Evolutionary conservation across 2,888 invertebrate species (phyloP).

Genomic region (Diaperis boleti): DNA sequence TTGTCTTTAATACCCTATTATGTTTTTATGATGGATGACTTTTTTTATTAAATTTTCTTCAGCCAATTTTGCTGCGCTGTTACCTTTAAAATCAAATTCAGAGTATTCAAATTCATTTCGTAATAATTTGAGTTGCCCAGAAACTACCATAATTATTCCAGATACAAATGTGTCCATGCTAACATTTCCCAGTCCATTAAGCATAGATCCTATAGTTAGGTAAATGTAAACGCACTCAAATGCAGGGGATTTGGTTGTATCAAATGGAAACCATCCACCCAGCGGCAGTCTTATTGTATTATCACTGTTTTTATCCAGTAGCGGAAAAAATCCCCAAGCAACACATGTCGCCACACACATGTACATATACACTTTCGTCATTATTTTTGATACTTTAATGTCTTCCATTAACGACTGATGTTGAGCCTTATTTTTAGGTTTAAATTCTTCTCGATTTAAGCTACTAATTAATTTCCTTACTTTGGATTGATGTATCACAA

Average conservation of each 20-base stretch:
- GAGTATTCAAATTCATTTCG: slow-evolving; percentile 62
- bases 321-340: slow-evolving; percentile 60
- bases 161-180: slow-evolving; percentile 61
- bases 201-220: slow-evolving; percentile 66
- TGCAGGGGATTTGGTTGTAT: slow-evolving; percentile 63
- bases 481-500: slow-evolving; percentile 37
- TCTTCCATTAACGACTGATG: slow-evolving; percentile 46
- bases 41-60: slow-evolving; percentile 20
- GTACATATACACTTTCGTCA: slow-evolving; percentile 52
- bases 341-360: slow-evolving; percentile 54
- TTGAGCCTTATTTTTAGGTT: slow-evolving; percentile 52
- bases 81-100: too few relatives aligned
- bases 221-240: slow-evolving; percentile 67
- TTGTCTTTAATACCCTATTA: slow-evolving; percentile 44
- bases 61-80: not conserved
- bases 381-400: slow-evolving; percentile 49
- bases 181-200: slow-evolving; percentile 68
- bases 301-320: slow-evolving; percentile 51
- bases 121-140: slow-evolving; percentile 66
- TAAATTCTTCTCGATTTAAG: slow-evolving; percentile 51
- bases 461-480: slow-evolving; percentile 43
- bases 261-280: slow-evolving; percentile 67
- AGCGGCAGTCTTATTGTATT: slow-evolving; percentile 50
- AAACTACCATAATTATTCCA: slow-evolving; percentile 44
- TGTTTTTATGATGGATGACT: slow-evolving; percentile 44